phyloP scores from a whole-genome alignment of 2,113 vertebrate species.

The Acrocephalus kingi region DNA sequence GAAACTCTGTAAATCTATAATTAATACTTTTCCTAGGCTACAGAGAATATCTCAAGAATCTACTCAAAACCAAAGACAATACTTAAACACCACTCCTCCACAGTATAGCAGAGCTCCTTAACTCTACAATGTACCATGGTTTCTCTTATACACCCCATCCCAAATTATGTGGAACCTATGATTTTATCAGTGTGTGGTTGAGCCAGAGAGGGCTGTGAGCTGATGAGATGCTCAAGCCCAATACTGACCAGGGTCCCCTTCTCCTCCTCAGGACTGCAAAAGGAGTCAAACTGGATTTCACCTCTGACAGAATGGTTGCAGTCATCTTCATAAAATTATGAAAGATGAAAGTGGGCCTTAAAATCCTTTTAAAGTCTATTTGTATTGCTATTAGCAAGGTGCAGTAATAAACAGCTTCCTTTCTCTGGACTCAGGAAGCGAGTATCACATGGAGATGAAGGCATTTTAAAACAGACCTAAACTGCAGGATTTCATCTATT shows the following conservation, averaged over 20 bases:
- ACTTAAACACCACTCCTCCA: not conserved
- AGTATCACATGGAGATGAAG: not conserved
- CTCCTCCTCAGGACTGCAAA: not conserved
- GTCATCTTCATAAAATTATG: not conserved
- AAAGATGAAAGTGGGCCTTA: not conserved
- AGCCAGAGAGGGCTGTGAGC: not conserved
- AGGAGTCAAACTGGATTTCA: not conserved
- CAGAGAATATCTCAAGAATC: not conserved
- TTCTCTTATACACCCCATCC: not conserved
- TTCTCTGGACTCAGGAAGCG: not conserved
- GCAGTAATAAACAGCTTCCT: not conserved
- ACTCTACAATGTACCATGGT: accelerated
- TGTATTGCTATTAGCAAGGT: not conserved
- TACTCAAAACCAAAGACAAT: not conserved
- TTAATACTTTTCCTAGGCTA: not conserved
- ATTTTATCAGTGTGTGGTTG: not conserved
- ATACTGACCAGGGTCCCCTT: accelerated
- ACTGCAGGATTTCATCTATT: conserved; percentile 3
- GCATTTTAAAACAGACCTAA: not conserved
- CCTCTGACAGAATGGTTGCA: not conserved
- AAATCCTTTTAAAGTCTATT: not conserved
- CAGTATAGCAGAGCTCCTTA: not conserved
- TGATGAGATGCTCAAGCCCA: not conserved
- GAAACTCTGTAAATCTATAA: not conserved
- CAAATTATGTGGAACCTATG: accelerated